These are phyloP conservation scores for Agrypnus murinus DNA, from an alignment of 2,888 invertebrate genomes.

Conservation along the genomic window DNA sequence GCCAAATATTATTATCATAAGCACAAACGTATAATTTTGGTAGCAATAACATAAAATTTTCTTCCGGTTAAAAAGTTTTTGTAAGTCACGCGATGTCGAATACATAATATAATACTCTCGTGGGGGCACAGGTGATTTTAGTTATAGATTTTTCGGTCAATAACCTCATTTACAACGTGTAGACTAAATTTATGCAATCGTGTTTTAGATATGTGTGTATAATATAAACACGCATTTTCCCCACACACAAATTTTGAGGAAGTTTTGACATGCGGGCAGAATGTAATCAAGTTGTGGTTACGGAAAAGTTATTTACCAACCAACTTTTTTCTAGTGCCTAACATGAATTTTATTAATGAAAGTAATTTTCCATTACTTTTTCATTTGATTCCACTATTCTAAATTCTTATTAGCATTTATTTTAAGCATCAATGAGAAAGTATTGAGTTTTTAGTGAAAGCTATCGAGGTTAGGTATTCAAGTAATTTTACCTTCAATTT, in stretches of 20 bases:
- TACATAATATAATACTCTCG: constrained; percentile 6
- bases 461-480: no score
- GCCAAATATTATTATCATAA: background rate
- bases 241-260: background rate
- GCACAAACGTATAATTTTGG: constrained; percentile 18
- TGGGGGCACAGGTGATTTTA: constrained; percentile 28
- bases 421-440: no score
- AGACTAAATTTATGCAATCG: constrained; percentile 8
- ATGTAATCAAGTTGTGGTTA: constrained; percentile 12
- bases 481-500: no score
- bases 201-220: background rate
- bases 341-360: no score
- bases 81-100: constrained; percentile 28
- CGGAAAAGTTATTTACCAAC: background rate
- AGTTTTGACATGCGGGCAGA: constrained; percentile 9
- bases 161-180: constrained; percentile 10
- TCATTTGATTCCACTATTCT: no score
- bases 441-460: no score
- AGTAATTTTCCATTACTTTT: no score
- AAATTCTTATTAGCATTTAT: no score
- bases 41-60: constrained; percentile 6
- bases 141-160: constrained; percentile 32
- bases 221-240: constrained; percentile 14
- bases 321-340: no score
- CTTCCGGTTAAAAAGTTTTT: constrained; percentile 14